Percentiles rank a stretch among this genome's conserved stretches.
phyloP scores from a whole-genome alignment of 2,888 invertebrate genomes.

The Ectobius pallidus region DNA sequence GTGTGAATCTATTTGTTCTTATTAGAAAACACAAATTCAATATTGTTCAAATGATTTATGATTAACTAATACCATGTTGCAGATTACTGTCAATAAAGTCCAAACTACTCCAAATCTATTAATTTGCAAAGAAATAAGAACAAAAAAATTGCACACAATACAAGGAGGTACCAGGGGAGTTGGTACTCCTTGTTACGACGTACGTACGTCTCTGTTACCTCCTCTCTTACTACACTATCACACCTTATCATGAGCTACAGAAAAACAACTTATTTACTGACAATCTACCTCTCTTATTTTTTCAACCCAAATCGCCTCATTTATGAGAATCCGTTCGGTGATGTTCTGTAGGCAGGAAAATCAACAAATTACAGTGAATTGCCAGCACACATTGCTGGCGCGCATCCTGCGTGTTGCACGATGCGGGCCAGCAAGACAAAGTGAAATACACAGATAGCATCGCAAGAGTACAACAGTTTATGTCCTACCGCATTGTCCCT shows the following conservation, averaged over 20 bases:
- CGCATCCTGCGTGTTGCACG: too few relatives aligned
- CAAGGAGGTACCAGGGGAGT: too few relatives aligned
- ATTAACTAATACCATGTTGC: too few relatives aligned
- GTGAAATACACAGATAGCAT: neutral
- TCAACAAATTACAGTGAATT: constrained; percentile 29
- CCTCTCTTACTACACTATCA: constrained; percentile 33
- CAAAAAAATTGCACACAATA: too few relatives aligned
- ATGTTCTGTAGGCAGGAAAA: constrained; percentile 78
- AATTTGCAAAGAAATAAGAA: too few relatives aligned
- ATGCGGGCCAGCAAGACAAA: too few relatives aligned
- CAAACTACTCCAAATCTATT: too few relatives aligned
- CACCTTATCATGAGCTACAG: constrained; percentile 30
- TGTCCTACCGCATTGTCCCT: constrained; percentile 80
- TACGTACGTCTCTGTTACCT: constrained; percentile 23
- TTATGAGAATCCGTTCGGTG: constrained; percentile 94
- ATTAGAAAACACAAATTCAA: too few relatives aligned
- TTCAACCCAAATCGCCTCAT: constrained; percentile 92
- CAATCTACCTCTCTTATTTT: constrained; percentile 85
- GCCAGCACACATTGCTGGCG: constrained; percentile 10
- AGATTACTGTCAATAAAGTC: too few relatives aligned
- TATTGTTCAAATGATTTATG: too few relatives aligned
- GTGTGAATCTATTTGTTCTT: too few relatives aligned
- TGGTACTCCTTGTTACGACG: too few relatives aligned
- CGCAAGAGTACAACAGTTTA: neutral
- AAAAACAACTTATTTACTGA: constrained; percentile 34